Conservation (phyloP, 1,140 invertebrate species). For the Linepithema humile region DNA sequence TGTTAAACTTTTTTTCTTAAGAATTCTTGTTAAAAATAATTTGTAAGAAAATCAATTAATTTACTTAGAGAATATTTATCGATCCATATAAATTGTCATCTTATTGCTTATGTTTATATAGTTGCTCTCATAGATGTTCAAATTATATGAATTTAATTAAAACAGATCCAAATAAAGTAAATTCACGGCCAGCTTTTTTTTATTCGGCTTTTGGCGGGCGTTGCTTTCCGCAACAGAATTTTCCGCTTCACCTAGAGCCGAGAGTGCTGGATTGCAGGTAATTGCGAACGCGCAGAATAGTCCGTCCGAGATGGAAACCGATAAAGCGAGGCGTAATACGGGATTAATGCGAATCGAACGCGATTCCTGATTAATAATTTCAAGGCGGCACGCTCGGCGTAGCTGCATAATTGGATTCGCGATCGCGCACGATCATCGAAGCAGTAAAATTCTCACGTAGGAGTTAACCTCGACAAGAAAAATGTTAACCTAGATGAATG, state of each 20-base stretch:
- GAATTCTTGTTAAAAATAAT: not conserved
- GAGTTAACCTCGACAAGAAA: not conserved
- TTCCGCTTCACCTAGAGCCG: constrained; percentile 1
- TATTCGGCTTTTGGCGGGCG: not conserved
- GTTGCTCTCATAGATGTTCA: not conserved
- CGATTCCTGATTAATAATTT: constrained; percentile 64
- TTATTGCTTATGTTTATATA: not conserved
- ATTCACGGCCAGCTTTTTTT: not conserved
- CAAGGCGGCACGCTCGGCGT: constrained; percentile 8
- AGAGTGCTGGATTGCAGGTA: constrained; percentile 40
- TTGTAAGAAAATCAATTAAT: not conserved
- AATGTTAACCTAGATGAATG: not conserved
- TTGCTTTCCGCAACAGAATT: constrained; percentile 32
- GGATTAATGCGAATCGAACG: constrained; percentile 51
- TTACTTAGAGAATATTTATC: not conserved
- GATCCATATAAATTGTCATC: not conserved
- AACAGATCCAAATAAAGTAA: not conserved
- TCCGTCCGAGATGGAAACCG: constrained; percentile 52
- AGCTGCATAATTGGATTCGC: constrained; percentile 48
- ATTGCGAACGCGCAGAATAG: constrained; percentile 52
- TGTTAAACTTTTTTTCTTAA: not conserved
- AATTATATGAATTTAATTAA: constrained; percentile 8
- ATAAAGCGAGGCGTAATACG: constrained; percentile 54
- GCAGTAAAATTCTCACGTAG: constrained; percentile 21
- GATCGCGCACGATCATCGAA: not conserved